phyloP scores from a whole-genome alignment of 23 tunicate genomes.

The Halocynthia aurantium region DNA sequence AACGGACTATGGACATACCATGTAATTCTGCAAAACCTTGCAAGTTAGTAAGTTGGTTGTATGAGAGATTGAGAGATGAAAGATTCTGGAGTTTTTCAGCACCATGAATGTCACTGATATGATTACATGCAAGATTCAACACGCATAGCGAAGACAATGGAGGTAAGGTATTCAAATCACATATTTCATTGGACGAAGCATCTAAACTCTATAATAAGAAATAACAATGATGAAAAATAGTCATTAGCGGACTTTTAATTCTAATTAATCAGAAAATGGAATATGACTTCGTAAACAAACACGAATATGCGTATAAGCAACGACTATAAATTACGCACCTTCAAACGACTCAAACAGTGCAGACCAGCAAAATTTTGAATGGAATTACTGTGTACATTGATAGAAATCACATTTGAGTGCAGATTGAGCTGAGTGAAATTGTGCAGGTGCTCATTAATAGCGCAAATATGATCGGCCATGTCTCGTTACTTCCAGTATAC shows the following conservation, averaged over 20 bases:
- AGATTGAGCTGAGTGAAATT: background rate
- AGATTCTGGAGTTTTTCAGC: background rate
- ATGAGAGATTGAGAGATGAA: slow-evolving; percentile 4
- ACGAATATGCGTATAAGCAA: background rate
- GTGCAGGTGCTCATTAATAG: too few species aligned
- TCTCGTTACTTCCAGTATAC: too few species aligned
- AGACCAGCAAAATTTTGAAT: slow-evolving; percentile 11
- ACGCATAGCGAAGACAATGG: background rate
- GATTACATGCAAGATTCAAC: slow-evolving; percentile 22
- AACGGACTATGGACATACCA: background rate
- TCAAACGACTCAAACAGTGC: background rate
- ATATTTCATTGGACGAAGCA: slow-evolving; percentile 18
- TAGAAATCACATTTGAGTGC: background rate
- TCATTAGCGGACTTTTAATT: too few species aligned
- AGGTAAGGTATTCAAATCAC: slow-evolving; percentile 1
- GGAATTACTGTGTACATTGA: slow-evolving; percentile 20
- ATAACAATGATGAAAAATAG: background rate
- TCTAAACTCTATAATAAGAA: slow-evolving; percentile 3
- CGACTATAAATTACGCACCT: slow-evolving; percentile 1
- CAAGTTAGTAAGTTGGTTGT: slow-evolving; percentile 7
- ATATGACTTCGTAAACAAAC: too few species aligned
- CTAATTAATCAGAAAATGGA: too few species aligned
- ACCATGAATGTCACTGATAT: slow-evolving; percentile 14
- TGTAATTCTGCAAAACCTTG: slow-evolving; percentile 14
- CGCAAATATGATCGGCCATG: too few species aligned